Evolutionary conservation across 2,113 vertebrate species (phyloP).

Genomic region (Centropus bengalensis): DNA sequence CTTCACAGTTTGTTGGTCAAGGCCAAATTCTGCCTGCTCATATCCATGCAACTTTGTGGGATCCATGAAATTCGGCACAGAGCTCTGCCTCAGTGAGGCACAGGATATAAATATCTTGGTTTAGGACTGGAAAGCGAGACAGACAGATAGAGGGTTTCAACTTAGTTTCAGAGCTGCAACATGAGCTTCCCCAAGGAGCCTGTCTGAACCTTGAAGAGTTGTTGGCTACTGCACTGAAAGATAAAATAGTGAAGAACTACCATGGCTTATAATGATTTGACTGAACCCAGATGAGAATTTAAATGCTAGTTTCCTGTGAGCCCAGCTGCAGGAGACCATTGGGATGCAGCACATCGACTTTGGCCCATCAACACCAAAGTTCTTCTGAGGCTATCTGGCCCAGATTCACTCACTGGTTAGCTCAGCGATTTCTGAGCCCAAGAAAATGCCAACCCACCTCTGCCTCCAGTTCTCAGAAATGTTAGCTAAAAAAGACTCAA

Average conservation of each 20-base stretch:
- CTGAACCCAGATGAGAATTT: constrained; percentile 40
- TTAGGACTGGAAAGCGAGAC: constrained; percentile 3
- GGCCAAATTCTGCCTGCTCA: background rate
- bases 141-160: background rate
- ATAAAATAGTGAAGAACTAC: background rate
- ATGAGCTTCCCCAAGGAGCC: constrained; percentile 26
- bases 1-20: background rate
- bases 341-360: background rate
- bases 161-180: background rate
- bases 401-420: background rate
- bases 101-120: constrained; percentile 17
- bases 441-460: constrained; percentile 23
- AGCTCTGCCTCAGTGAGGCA: background rate
- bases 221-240: background rate
- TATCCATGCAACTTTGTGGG: background rate
- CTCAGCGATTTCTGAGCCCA: constrained; percentile 4
- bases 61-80: background rate
- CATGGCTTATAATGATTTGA: constrained; percentile 4
- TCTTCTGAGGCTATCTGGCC: constrained; percentile 9
- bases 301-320: constrained; percentile 13
- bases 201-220: background rate
- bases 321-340: background rate
- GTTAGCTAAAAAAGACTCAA: background rate
- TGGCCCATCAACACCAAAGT: background rate
- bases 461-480: constrained; percentile 1